Percentiles rank a stretch among this genome's conserved stretches.
These are phyloP conservation scores for Brevimyrus niger DNA, from an alignment of 2,113 vertebrate species.

Conservation along the genomic window DNA sequence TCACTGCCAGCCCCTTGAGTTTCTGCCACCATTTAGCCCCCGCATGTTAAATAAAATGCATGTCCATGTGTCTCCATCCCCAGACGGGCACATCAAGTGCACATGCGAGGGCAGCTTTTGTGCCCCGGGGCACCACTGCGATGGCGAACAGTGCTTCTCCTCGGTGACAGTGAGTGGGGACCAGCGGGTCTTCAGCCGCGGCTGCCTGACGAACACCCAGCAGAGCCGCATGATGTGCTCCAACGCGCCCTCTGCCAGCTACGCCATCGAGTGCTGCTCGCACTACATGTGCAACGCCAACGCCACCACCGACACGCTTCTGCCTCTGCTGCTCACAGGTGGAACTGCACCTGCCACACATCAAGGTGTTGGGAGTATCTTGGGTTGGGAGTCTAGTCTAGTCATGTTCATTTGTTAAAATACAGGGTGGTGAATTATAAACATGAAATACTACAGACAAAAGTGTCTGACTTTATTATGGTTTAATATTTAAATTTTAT, in stretches of 20 bases:
- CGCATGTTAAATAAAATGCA: not conserved
- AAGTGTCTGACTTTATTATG: not conserved
- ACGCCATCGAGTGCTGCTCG: conserved; percentile 58
- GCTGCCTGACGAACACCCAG: conserved; percentile 51
- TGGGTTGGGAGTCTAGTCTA: not conserved
- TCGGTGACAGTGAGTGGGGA: conserved; percentile 47
- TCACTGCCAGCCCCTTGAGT: not conserved
- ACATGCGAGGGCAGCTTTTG: conserved; percentile 54
- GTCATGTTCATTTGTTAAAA: not conserved
- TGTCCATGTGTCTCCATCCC: not conserved
- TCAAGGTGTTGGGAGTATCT: not conserved
- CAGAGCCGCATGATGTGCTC: conserved; percentile 54
- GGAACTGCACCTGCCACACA: not conserved
- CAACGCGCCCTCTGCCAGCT: conserved; percentile 44
- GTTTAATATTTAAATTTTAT: not conserved
- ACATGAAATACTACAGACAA: not conserved
- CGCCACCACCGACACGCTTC: conserved; percentile 40
- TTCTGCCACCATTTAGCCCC: not conserved
- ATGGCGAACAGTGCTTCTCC: conserved; percentile 58
- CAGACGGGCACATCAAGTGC: conserved; percentile 58
- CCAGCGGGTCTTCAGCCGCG: conserved; percentile 44
- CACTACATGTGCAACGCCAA: conserved; percentile 62
- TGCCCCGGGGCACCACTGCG: conserved; percentile 47
- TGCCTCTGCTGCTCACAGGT: conserved; percentile 51
- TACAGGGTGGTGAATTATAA: not conserved